Evolutionary conservation across 2,113 vertebrate genomes (phyloP), one percentile per base, ranked within the genome.

Genomic region (Chloroceryle aenea): DNA sequence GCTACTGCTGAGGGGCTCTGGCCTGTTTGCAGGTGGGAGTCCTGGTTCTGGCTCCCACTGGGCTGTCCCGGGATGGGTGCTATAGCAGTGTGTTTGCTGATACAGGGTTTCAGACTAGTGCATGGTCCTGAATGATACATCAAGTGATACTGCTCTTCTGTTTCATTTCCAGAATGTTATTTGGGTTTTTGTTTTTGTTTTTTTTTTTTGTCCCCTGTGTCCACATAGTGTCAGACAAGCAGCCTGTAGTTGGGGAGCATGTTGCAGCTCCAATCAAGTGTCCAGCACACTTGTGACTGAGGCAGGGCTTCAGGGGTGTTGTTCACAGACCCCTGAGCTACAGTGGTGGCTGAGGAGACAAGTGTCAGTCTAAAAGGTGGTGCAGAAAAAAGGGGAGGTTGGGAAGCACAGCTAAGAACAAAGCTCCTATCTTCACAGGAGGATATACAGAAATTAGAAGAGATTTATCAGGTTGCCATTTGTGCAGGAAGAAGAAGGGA

Each of bases 151-250:
- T 0, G 13, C 48, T 69, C 23, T 22, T 40, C 26, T 69, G 63
- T 18, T 29, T 89, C 2, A 3, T 52, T 58, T 27, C 40, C 27
- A 73, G 27, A 19, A 6, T 9, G 29, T 11, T 63, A 21, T 86
- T 89, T n/a, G n/a, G n/a, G n/a, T n/a, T n/a, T n/a, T n/a, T n/a
- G n/a, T n/a, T n/a, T n/a, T n/a, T 6, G 15, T 47, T 40, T 4
- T 56, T 30, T 43, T 17, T 32, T 36, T 56, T 58, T 88, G 67
- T 83, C 72, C 48, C 66, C 47, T 47, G 32, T 17, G 66, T 10
- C 47, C 2, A 1, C 4, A 2, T 0, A 0, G 55, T 26, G 71
- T 7, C 56, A 21, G 87, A 62, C 25, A 59, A 0, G 42, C n/a
- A 63, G 83, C 29, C 55, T 18, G 61, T 26, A 56, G 77, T 55